A percentile compares a stretch with the other conserved stretches of the same genome.
These are phyloP conservation scores for Heterotilapia buettikoferi DNA, from an alignment of 2,113 vertebrate genomes.

Conservation along the genomic window DNA sequence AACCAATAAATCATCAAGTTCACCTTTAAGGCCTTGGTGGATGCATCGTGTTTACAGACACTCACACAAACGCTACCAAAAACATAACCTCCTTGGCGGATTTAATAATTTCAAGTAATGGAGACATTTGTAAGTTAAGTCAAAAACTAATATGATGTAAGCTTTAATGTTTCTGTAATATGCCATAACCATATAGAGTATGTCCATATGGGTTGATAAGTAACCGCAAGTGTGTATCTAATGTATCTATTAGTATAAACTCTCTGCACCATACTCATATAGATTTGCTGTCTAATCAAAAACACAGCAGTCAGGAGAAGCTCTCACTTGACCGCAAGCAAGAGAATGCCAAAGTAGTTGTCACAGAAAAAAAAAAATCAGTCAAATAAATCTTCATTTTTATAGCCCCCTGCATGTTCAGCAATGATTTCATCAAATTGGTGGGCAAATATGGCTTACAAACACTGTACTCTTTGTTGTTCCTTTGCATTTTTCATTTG, in stretches of 20 bases:
- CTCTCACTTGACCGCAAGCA: not conserved
- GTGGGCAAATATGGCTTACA: not conserved
- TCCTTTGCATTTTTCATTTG: not conserved
- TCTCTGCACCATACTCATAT: not conserved
- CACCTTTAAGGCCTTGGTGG: not conserved
- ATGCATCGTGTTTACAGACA: not conserved
- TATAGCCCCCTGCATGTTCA: not conserved
- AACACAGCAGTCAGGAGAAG: not conserved
- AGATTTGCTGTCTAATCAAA: not conserved
- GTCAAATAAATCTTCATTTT: not conserved
- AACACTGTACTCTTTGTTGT: not conserved
- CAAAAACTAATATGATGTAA: not conserved
- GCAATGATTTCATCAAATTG: not conserved
- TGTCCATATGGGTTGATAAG: not conserved
- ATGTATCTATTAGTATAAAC: not conserved
- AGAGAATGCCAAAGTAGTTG: not conserved
- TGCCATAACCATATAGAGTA: not conserved
- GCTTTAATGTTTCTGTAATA: not conserved
- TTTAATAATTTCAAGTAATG: not conserved
- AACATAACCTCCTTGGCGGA: not conserved
- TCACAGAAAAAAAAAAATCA: not conserved
- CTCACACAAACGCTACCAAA: not conserved
- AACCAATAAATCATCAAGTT: not conserved
- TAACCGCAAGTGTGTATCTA: not conserved
- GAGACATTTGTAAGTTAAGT: not conserved